These are phyloP conservation scores for Neomorphus geoffroyi DNA, from an alignment of 2,797 vertebrate species.

Conservation along the genomic window DNA sequence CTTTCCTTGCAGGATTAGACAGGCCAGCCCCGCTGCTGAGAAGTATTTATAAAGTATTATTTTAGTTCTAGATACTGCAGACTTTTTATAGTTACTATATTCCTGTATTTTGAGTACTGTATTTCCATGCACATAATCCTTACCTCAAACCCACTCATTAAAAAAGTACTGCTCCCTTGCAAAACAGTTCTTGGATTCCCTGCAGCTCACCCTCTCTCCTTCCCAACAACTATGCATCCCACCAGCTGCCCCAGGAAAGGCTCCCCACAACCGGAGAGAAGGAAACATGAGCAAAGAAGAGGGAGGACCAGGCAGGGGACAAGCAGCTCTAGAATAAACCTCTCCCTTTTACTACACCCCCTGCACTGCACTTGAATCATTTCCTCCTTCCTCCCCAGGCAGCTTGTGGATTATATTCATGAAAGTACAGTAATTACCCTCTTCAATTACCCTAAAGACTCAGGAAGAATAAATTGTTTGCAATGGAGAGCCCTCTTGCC, in stretches of 20 bases:
- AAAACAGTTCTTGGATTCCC: background rate
- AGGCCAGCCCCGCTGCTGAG: background rate
- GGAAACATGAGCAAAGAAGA: background rate
- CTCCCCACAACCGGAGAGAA: background rate
- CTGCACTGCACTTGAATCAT: background rate
- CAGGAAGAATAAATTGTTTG: background rate
- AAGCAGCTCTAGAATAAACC: background rate
- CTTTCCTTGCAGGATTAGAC: slow-evolving; percentile 16
- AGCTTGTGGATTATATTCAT: background rate
- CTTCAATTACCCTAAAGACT: slow-evolving; percentile 39
- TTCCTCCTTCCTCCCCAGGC: slow-evolving; percentile 35
- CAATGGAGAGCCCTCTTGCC: background rate
- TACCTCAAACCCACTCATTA: slow-evolving; percentile 5
- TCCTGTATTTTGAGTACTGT: background rate
- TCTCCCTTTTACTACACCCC: background rate
- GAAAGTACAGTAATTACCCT: slow-evolving; percentile 26
- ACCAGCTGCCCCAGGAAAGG: background rate
- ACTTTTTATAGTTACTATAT: slow-evolving; percentile 7
- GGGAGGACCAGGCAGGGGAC: background rate
- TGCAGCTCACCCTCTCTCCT: background rate
- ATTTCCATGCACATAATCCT: background rate
- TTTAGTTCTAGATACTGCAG: slow-evolving; percentile 1
- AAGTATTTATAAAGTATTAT: slow-evolving; percentile 35
- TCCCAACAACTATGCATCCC: background rate
- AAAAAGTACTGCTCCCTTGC: background rate